Evolutionary conservation across 2,113 vertebrate species (phyloP), one percentile per base, ranked within the genome.

Genomic region (Cryptomyrus ogoouensis): DNA sequence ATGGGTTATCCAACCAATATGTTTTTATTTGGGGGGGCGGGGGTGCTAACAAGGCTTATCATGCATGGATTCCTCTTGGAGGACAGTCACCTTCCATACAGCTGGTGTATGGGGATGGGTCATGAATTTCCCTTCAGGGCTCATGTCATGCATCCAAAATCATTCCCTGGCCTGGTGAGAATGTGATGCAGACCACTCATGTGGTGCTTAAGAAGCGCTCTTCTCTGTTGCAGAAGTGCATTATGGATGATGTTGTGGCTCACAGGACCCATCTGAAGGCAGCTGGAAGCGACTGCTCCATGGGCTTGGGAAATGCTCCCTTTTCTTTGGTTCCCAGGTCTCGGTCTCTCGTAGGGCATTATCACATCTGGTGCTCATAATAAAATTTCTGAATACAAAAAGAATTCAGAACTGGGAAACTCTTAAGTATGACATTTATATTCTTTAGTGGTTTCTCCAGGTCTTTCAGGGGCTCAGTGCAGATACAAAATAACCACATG

Each of bases 241-340:
- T 91, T 88, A 97, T 98, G 96, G 96, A 95, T 66, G 96, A 96
- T 0, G 92, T 97, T 90, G 94, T 94, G 58, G 93, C 96, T 42
- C 91, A 96, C 89, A 97, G 98, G 95, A 93, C 95, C 31, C 98
- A 98, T 62, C 96, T 97, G 90, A 96, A 93, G 92, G 95, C 94
- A 3, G 96, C 94, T 92, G 95, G 89, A 95, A n/a, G 21, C 7
- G 8, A 24, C 1, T 90, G 6, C 5, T 24, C 21, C 47, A 31
- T 27, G 1, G n/a, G 27, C 31, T 13, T 13, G 31, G 10, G 27
- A 17, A 1, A 15, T 15, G 58, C 2, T 62, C 24, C 56, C 24
- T 1, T 0, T 70, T 27, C 27, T 74, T 5, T 31, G n/a, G 66
- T 13, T 15, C 27, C 66, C 66, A 8, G 62, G 3, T 27, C 24